phyloP scores from a whole-genome alignment of 2,888 invertebrate genomes.

The Amphipyra tragopoginis region DNA sequence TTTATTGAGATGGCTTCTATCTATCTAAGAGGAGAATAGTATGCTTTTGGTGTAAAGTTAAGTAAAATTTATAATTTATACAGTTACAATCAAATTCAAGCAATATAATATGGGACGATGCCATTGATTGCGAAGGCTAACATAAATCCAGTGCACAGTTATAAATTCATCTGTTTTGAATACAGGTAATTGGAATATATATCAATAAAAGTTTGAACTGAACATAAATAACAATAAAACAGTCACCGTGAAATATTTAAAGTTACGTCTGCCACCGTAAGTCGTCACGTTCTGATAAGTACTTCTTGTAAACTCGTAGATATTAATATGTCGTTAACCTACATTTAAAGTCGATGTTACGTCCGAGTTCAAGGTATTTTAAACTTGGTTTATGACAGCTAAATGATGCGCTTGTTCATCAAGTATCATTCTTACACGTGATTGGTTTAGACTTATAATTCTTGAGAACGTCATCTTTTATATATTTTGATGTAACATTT shows the following conservation, averaged over 20 bases:
- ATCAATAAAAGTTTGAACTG: slow-evolving; percentile 37
- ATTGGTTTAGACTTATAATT: slow-evolving; percentile 13
- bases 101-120: no score
- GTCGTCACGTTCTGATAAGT: slow-evolving; percentile 36
- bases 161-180: slow-evolving; percentile 19
- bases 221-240: slow-evolving; percentile 44
- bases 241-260: slow-evolving; percentile 28
- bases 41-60: no score
- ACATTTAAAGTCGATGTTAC: slow-evolving; percentile 35
- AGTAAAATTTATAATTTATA: background rate
- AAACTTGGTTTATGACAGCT: slow-evolving; percentile 33
- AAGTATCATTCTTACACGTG: slow-evolving; percentile 16
- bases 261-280: slow-evolving; percentile 37
- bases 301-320: slow-evolving; percentile 35
- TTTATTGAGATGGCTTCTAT: no score
- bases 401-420: slow-evolving; percentile 45
- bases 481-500: slow-evolving; percentile 1
- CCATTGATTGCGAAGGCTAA: background rate
- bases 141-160: slow-evolving; percentile 15
- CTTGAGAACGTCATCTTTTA: slow-evolving; percentile 20
- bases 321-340: slow-evolving; percentile 59
- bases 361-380: slow-evolving; percentile 54
- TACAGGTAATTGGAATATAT: slow-evolving; percentile 21
- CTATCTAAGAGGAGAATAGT: no score
- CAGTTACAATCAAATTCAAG: no score